phyloP scores from a whole-genome alignment of 2,113 vertebrate genomes.

The Hemibates koningsi region DNA sequence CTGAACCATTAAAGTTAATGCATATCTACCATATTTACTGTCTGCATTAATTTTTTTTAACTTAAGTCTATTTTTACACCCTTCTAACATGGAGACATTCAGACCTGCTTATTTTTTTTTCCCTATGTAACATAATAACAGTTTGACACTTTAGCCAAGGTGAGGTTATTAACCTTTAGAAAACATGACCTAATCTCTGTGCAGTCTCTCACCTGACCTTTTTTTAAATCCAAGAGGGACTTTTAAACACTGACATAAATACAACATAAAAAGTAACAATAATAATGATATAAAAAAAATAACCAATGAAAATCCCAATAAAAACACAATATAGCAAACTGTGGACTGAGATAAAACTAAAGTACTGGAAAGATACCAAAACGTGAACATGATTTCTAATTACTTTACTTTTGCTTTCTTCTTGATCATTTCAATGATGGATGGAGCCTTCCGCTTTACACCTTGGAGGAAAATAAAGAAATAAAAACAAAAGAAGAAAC shows the following conservation, averaged over 20 bases:
- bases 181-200: neutral
- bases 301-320: neutral
- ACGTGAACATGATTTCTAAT: neutral
- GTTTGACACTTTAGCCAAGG: neutral
- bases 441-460: constrained; percentile 51
- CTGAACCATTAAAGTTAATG: neutral
- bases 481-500: neutral
- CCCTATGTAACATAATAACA: neutral
- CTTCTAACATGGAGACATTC: neutral
- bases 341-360: neutral
- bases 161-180: neutral
- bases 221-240: neutral
- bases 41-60: neutral
- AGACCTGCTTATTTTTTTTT: neutral
- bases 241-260: neutral
- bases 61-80: neutral
- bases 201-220: neutral
- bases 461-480: constrained; percentile 21
- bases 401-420: constrained; percentile 39
- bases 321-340: neutral
- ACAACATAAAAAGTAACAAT: neutral
- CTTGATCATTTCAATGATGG: constrained; percentile 44
- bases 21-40: neutral
- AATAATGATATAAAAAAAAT: neutral
- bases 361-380: neutral